Base-by-base conservation (phyloP, 2,888 invertebrate species). In the Acleris emargana region DNA sequence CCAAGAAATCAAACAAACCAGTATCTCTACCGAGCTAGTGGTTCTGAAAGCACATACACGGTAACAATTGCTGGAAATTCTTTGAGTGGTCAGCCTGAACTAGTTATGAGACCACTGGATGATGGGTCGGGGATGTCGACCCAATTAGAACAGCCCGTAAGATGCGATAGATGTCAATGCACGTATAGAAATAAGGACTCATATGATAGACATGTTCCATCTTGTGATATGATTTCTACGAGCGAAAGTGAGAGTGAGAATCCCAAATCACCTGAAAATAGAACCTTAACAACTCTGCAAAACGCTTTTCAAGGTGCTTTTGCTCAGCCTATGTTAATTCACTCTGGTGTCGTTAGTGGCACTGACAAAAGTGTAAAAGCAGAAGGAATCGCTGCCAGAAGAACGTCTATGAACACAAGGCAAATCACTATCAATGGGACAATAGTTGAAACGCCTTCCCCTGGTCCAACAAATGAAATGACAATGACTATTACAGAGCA, bases 151-250 rank as follows among this genome's bases (percentile, higher is more conserved):
- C 94, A 95, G 74, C 96, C 96, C 7, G 97, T 98, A 1, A 96
- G 96, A 76, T 98, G 98, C 84, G 95, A 96, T 73, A 94, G 96
- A 70, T 98, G 98, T 80, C 97, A 97, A 76, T 96, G 97, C 78
- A 97, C 97, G 2, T 97, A 97, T 78, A 93, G 97, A 75, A 97
- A 97, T 57, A 95, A 95, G 70, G 95, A 96, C 67, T 97, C 97
- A 61, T 97, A 96, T 77, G 95, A 96, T 75, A 93, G 97, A 52
- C 97, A 97, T 80, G 88, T 97, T 68, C 93, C 94, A 9, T 94
- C 94, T 25, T 97, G 97, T 79, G 97, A 97, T 74, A 94, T 95
- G 80, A 94, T 96, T 87, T 94, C 95, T 25, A 96, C 96, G 0
- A 97, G 96, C 79, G 97, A 97, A 83, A 96, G 96, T 78, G 97